Base-by-base conservation (phyloP, 2,113 vertebrate genomes). In the Erpornis zantholeuca region DNA sequence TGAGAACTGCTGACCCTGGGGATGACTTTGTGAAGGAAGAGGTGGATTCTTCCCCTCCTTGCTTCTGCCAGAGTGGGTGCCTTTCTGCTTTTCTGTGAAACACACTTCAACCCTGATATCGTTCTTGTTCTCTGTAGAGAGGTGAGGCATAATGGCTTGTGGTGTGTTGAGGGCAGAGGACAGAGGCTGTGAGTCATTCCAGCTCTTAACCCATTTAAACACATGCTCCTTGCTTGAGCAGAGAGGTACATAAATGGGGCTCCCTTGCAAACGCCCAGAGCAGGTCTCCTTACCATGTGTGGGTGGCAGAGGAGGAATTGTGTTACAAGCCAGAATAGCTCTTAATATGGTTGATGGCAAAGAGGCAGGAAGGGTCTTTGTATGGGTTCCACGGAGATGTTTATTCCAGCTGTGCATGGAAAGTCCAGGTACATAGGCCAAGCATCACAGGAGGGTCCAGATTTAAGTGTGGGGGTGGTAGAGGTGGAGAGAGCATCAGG, bases 1-100 rank as follows among this genome's bases (percentile, higher is more conserved):
- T 91, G 96, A 90, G 94, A 94, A 85, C 90, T 94, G 80, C 90
- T 96, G 94, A 97, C 96, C 94, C 90, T 25, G 40, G 81, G 81
- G 70, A 66, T 77, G 91, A 85, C 90, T 92, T 92, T 84, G 79
- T 31, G 45, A 81, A 54, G 82, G 72, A 93, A 97, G 88, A 92
- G 82, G 96, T 97, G 92, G 53, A 78, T 95, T 96, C 85, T 65
- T 96, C 64, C 56, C 69, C 60, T 90, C 56, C 50, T 82, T 0
- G 1, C 18, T 45, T 90, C 52, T 95, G 59, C 64, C 13, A 1
- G 61, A 60, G 64, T 6, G 11, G 69, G 19, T 94, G 90, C n/a
- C 65, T 97, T 92, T 86, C 72, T 2, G 7, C 28, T 60, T 96
- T 93, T 86, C 85, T 2, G 7, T 7, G 29, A 91, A 88, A 57